Evolutionary conservation across 2,113 vertebrate species (phyloP).

Genomic region (Apodemus sylvaticus): DNA sequence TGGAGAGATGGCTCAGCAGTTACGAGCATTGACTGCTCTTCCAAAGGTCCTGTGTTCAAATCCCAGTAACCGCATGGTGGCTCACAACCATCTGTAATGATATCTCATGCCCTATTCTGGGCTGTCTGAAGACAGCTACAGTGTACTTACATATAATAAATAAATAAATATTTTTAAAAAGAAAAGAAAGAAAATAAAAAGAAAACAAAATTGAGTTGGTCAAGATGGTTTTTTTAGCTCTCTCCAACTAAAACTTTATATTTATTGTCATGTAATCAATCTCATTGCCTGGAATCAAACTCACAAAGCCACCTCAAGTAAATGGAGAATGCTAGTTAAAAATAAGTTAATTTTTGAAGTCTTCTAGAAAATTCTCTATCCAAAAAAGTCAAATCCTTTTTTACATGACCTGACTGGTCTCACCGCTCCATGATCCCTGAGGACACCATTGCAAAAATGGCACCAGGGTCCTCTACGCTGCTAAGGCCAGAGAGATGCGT

Average conservation of each 20-base stretch:
- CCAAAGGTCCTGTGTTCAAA: no score
- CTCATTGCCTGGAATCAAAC: neutral
- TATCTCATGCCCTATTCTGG: no score
- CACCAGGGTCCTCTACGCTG: neutral
- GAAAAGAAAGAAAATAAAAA: no score
- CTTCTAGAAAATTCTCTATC: neutral
- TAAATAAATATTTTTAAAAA: no score
- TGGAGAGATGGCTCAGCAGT: no score
- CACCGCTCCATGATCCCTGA: rapidly evolving
- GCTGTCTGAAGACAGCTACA: no score
- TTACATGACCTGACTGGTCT: neutral
- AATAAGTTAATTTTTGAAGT: neutral
- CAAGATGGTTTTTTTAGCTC: neutral
- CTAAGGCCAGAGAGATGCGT: neutral
- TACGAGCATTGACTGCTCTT: no score
- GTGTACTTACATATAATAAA: no score
- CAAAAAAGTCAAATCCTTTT: neutral
- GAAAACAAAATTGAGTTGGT: neutral
- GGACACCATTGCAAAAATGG: neutral
- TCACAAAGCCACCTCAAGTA: neutral
- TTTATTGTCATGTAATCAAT: neutral
- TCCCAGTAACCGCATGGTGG: no score
- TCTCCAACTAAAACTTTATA: neutral
- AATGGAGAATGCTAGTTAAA: neutral
- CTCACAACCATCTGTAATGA: no score